Evolutionary conservation across 1,140 invertebrate genomes (phyloP).

Genomic region (Ooceraea biroi): DNA sequence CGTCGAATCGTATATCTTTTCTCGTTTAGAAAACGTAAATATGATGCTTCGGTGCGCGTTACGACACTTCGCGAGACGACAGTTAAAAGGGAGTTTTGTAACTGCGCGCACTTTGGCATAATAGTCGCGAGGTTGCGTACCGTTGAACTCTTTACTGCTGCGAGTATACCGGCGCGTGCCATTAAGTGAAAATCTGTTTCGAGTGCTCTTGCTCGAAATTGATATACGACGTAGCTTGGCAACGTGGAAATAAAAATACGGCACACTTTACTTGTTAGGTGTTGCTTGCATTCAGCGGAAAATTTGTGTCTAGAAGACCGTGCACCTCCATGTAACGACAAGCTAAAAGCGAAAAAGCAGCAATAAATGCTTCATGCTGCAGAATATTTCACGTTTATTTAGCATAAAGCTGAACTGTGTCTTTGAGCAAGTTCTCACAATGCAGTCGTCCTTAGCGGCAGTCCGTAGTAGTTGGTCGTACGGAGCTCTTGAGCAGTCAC

Average conservation of each 20-base stretch:
- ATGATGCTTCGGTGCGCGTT: conserved; percentile 25
- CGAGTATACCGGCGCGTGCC: background rate
- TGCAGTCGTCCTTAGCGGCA: background rate
- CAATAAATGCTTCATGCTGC: background rate
- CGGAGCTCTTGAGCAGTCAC: conserved; percentile 6
- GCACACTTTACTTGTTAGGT: conserved; percentile 13
- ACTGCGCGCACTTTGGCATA: conserved; percentile 45
- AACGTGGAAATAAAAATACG: conserved; percentile 38
- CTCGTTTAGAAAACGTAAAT: conserved; percentile 29
- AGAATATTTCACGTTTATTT: background rate
- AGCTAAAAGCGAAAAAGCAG: background rate
- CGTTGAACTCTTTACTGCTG: conserved; percentile 41
- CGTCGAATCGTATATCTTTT: background rate
- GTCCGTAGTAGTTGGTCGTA: background rate
- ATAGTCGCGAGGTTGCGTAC: conserved; percentile 20
- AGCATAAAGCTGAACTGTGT: background rate
- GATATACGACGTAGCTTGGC: conserved; percentile 31
- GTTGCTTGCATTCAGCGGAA: background rate
- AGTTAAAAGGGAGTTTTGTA: conserved; percentile 52
- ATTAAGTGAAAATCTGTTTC: conserved; percentile 59
- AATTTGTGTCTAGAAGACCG: conserved; percentile 6
- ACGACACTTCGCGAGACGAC: conserved; percentile 29
- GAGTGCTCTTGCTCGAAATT: conserved; percentile 31
- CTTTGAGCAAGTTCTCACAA: conserved; percentile 7
- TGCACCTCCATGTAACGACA: background rate